Percentiles rank a stretch among this genome's conserved stretches.
phyloP scores from a whole-genome alignment of 1,140 invertebrate genomes.

The Macrocentrus cingulum region DNA sequence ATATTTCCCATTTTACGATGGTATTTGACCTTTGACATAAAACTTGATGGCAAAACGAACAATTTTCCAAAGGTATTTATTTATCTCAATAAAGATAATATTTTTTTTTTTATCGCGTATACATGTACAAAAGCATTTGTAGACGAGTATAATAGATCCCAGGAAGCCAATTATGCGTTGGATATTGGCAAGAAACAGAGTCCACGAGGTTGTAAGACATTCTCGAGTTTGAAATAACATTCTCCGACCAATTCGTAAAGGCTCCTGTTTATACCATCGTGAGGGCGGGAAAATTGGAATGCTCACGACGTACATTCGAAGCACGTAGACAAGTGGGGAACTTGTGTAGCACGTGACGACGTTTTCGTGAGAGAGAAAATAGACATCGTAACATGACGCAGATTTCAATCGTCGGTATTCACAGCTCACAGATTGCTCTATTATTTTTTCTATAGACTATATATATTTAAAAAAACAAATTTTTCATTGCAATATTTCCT shows the following conservation, averaged over 20 bases:
- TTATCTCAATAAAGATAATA: too few species aligned
- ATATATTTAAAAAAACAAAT: too few species aligned
- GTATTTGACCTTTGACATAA: too few species aligned
- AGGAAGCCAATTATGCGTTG: too few species aligned
- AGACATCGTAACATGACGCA: constrained; percentile 7
- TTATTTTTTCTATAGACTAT: neutral
- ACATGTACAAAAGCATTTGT: too few species aligned
- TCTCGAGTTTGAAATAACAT: neutral
- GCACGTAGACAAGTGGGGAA: constrained; percentile 23
- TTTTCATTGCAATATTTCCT: too few species aligned
- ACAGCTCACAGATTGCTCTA: neutral
- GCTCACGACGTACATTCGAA: constrained; percentile 9
- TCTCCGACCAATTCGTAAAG: neutral
- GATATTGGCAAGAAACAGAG: too few species aligned
- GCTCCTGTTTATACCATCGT: neutral
- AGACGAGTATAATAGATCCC: too few species aligned
- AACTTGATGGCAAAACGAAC: too few species aligned
- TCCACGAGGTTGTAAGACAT: neutral
- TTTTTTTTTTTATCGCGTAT: too few species aligned
- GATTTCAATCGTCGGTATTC: constrained; percentile 4
- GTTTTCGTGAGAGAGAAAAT: constrained; percentile 10
- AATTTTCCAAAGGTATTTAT: too few species aligned
- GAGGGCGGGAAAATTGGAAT: constrained; percentile 12
- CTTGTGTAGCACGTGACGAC: constrained; percentile 20
- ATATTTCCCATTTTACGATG: too few species aligned